Conservation (phyloP, 35 echinoderm and acorn worm genomes). For the Apostichopus californicus region DNA sequence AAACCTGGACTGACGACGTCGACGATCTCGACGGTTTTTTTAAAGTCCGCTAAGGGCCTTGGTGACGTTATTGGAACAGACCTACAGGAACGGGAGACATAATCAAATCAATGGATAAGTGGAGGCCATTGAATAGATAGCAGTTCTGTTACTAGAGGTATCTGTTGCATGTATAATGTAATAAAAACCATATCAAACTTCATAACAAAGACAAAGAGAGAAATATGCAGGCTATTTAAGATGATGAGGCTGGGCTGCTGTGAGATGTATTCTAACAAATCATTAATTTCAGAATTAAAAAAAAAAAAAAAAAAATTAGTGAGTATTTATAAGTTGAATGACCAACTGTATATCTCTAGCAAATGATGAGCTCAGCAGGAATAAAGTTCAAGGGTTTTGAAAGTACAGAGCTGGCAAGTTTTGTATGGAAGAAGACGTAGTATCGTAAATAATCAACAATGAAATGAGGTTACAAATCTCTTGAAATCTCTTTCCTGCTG, state of each 20-base stretch:
- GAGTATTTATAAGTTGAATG: background rate
- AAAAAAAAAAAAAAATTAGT: background rate
- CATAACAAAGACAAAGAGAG: background rate
- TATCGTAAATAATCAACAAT: too few relatives aligned
- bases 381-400: too few relatives aligned
- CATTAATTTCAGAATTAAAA: background rate
- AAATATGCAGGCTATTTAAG: constrained; percentile 14
- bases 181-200: background rate
- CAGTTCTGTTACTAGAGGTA: constrained; percentile 8
- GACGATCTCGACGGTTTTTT: constrained; percentile 1
- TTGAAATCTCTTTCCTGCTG: too few relatives aligned
- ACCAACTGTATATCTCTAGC: background rate
- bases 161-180: constrained; percentile 15
- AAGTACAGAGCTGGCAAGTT: too few relatives aligned
- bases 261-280: background rate
- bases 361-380: too few relatives aligned
- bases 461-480: too few relatives aligned
- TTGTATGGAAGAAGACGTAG: too few relatives aligned
- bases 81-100: constrained; percentile 26
- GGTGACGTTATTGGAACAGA: constrained; percentile 40
- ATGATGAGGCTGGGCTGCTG: background rate
- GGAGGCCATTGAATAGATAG: background rate
- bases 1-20: background rate
- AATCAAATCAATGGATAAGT: constrained; percentile 47
- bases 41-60: constrained; percentile 5